Evolutionary conservation across 2,113 vertebrate genomes (phyloP).

Genomic region (Accipiter cooperii): DNA sequence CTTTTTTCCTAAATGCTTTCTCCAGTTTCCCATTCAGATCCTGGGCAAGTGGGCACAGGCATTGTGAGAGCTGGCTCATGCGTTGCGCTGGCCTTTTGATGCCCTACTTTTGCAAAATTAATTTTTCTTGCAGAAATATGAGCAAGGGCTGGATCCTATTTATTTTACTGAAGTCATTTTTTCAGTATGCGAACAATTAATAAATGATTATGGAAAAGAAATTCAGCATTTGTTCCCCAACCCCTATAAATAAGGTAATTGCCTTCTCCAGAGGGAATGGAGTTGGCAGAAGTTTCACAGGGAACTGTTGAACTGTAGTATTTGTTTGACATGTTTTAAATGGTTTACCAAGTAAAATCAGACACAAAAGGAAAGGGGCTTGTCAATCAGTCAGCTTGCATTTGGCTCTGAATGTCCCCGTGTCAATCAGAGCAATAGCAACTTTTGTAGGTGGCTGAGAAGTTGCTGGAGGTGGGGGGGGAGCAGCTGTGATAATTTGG

Average conservation of each 20-base stretch:
- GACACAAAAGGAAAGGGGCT: not conserved
- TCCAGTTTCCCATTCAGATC: not conserved
- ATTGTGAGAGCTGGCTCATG: rapidly evolving
- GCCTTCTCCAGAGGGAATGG: not conserved
- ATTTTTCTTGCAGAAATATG: not conserved
- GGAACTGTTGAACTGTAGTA: not conserved
- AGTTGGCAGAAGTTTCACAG: slow-evolving; percentile 12
- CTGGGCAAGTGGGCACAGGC: not conserved
- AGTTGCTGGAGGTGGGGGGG: not conserved
- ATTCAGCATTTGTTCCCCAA: not conserved
- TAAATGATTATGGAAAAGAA: slow-evolving; percentile 7
- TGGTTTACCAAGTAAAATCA: not conserved
- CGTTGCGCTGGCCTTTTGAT: not conserved
- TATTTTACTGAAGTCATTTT: not conserved
- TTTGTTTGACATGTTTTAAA: slow-evolving; percentile 9
- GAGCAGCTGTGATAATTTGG: not conserved
- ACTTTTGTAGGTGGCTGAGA: not conserved
- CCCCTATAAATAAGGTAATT: slow-evolving; percentile 27
- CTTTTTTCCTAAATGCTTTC: not conserved
- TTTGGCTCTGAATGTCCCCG: not conserved
- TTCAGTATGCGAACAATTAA: slow-evolving; percentile 49
- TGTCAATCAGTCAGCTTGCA: not conserved
- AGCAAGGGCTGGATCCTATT: not conserved
- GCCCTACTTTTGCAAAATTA: not conserved
- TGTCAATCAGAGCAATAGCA: not conserved